Evolutionary conservation across 2,113 vertebrate species (phyloP), one percentile per base, ranked within the genome.

Genomic region (Xerus inauris): DNA sequence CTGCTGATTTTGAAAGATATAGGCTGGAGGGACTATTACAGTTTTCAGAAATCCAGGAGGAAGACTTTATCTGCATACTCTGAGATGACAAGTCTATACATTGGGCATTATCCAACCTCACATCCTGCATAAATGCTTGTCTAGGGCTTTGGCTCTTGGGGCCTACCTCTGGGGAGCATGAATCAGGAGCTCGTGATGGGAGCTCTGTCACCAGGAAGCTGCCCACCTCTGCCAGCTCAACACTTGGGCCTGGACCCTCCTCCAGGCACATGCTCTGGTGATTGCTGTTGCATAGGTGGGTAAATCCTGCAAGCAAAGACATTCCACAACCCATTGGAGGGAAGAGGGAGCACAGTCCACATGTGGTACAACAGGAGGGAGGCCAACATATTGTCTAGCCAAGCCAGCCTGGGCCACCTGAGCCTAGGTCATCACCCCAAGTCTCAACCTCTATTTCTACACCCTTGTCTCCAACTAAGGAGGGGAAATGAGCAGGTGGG

Each of bases 211-310:
- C 38, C 76, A 73, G 71, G 45, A 67, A 87, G 64, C 32, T 8
- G 1, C 71, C 0, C 5, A 6, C 2, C 0, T 38, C 57, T 42
- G 20, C 8, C 26, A 8, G 81, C 40, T 32, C 28, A 30, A 4
- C 0, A 6, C 75, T 30, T 8, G 32, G 30, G 35, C 88, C 80
- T 3, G 26, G 69, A 42, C 32, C 45, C 32, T 87, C 85, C 65
- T 96, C 76, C 59, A 64, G 17, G 42, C 38, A 75, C 2, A 4
- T n/a, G n/a, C 24, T 89, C 71, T 30, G 89, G 35, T 42, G 32
- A 40, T 6, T 6, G 51, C 24, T 16, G 10, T 20, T 7, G 5
- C 32, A 35, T 3, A 20, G 12, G 17, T 47, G 88, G 47, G 75
- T 5, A 4, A 80, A 79, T 38, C 76, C 91, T 97, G 67, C 76